Base-by-base conservation (phyloP, 2,113 vertebrate species). In the Plectropomus leopardus region DNA sequence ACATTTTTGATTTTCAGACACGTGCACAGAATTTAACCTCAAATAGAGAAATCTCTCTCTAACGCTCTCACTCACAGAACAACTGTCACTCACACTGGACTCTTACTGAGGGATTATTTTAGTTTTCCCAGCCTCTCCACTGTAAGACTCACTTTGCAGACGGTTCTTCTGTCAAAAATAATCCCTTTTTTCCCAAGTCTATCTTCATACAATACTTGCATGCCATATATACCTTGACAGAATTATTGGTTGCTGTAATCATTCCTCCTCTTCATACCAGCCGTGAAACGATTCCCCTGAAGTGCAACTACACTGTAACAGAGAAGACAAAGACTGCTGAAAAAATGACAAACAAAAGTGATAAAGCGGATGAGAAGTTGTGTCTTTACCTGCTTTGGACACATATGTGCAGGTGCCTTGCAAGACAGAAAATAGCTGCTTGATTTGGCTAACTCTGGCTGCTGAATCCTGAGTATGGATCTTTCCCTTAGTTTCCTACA, bases 41-140 rank as follows among this genome's bases (percentile, higher is more conserved):
- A 76, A 40, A 11, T 44, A 51, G 26, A 34, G 45, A 59, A 14
- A 26, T 80, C 53, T 36, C 8, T 47, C 30, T 80, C 9, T 36
- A 51, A 79, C 40, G 67, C 68, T 47, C n/a, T 54, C 9, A 60
- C 21, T 45, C 53, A 21, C 30, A 9, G 8, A 66, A 40, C 4
- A 54, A 60, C 50, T 76, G 60, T 54, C 71, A 76, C 17, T 80
- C 72, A 68, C 0, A 2, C 10, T 21, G 42, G 54, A n/a, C 61
- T 79, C 48, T 83, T 63, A 59, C 30, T 19, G 16, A 59, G 58
- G 59, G 72, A 84, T 60, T 45, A 54, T 50, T 72, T 26, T 21
- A 57, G 23, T 72, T 55, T 78, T 51, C 50, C 23, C 76, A 59
- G 55, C 67, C 75, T 48, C 42, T 59, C 36, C 44, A 23, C 40